phyloP scores from a whole-genome alignment of 2,888 invertebrate genomes.

The Lottia gigantea region DNA sequence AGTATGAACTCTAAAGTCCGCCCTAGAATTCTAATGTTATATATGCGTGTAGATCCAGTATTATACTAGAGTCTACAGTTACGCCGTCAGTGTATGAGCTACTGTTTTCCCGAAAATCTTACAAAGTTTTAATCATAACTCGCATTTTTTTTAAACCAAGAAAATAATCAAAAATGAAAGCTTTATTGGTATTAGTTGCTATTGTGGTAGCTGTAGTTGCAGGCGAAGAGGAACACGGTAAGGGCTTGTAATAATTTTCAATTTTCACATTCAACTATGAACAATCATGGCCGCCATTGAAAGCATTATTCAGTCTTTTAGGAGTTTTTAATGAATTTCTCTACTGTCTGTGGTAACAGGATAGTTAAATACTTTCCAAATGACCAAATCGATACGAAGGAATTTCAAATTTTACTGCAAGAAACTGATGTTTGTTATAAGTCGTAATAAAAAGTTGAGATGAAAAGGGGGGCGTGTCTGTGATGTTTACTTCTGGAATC shows the following conservation, averaged over 20 bases:
- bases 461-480: too few relatives aligned
- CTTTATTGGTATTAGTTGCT: neutral
- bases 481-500: too few relatives aligned
- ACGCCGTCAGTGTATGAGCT: constrained; percentile 8
- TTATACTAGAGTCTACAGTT: neutral
- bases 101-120: neutral
- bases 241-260: neutral
- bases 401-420: too few relatives aligned
- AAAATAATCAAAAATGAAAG: neutral
- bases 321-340: too few relatives aligned
- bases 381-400: too few relatives aligned
- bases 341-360: too few relatives aligned
- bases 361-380: too few relatives aligned
- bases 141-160: neutral
- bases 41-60: too few relatives aligned
- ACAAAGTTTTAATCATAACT: neutral
- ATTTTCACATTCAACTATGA: too few relatives aligned
- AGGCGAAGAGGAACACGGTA: neutral
- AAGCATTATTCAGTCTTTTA: neutral
- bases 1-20: neutral
- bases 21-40: neutral
- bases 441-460: too few relatives aligned
- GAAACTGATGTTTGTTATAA: too few relatives aligned
- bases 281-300: neutral
- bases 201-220: neutral